Evolutionary conservation across 2,888 invertebrate genomes (phyloP).

Genomic region (Hermaeophaga mercurialis): DNA sequence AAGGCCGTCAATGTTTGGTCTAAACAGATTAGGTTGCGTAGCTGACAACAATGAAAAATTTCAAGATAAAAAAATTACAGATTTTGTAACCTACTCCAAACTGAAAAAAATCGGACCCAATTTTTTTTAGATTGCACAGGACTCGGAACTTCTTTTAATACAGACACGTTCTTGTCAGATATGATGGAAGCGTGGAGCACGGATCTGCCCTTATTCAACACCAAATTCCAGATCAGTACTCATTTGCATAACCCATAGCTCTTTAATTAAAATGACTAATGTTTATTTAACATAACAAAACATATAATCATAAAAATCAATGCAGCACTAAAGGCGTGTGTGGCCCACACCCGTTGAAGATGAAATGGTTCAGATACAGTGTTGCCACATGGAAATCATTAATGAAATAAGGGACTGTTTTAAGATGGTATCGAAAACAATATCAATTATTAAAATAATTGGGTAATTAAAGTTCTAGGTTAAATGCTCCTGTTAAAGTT

Average conservation of each 20-base stretch:
- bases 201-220: constrained; percentile 28
- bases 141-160: neutral
- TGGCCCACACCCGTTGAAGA: constrained; percentile 51
- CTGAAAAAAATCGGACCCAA: no score
- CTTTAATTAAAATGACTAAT: constrained; percentile 57
- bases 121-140: no score
- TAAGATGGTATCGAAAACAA: no score
- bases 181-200: constrained; percentile 4
- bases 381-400: constrained; percentile 24
- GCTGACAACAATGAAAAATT: no score
- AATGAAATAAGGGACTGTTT: constrained; percentile 23
- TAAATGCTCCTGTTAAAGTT: no score
- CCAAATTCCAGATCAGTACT: constrained; percentile 35
- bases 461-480: no score
- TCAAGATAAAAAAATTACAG: no score
- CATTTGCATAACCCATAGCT: constrained; percentile 54
- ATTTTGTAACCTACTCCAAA: no score
- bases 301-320: constrained; percentile 55
- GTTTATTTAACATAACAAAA: constrained; percentile 58
- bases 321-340: constrained; percentile 43
- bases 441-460: no score
- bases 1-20: no score
- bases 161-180: neutral
- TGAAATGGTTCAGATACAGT: constrained; percentile 31
- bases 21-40: no score